Evolutionary conservation across 1,140 invertebrate species (phyloP), one percentile per base, ranked within the genome.

Genomic region (Ooceraea biroi): DNA sequence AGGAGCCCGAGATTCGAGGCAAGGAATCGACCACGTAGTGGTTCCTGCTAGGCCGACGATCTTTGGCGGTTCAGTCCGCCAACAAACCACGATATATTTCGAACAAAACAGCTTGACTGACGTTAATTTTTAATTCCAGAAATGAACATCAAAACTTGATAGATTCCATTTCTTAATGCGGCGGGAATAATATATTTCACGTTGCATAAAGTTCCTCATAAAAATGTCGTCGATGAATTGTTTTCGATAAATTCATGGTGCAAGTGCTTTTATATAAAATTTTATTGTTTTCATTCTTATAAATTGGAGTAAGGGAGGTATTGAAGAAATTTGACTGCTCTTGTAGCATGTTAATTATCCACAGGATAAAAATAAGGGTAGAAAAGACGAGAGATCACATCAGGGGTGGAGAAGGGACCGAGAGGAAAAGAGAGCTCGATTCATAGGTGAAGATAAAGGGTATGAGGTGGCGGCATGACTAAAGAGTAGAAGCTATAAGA

Each of bases 361-460:
- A 44, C 17, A 14, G 14, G 30, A 27, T 25, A 46, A 41, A 12
- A 17, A 57, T 1, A 46, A 50, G 52, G 48, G 60, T 14, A 78
- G 44, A 44, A 69, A 61, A 48, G 19, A 46, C 22, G 48, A 19
- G 25, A 46, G n/a, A 11, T 74, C 77, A 55, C 27, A n/a, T 30
- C 52, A 44, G 27, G 55, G 52, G 55, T 27, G 65, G 17, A 55
- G 52, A 52, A 60, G 65, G 73, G 25, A 69, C 22, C 30, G 69
- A 69, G 65, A 44, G 41, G 61, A 63, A 71, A 71, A 84, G 83
- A 83, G 74, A 77, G 72, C 71, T 69, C 78, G 90, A 91, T 91
- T 90, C 89, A 89, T 72, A 88, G 89, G 90, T 89, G 88, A 89
- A 90, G 90, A 90, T 90, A 92, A 89, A 91, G 82, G 88, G 88